phyloP scores from a whole-genome alignment of 1,140 invertebrate genomes.

The Listronotus oregonensis region DNA sequence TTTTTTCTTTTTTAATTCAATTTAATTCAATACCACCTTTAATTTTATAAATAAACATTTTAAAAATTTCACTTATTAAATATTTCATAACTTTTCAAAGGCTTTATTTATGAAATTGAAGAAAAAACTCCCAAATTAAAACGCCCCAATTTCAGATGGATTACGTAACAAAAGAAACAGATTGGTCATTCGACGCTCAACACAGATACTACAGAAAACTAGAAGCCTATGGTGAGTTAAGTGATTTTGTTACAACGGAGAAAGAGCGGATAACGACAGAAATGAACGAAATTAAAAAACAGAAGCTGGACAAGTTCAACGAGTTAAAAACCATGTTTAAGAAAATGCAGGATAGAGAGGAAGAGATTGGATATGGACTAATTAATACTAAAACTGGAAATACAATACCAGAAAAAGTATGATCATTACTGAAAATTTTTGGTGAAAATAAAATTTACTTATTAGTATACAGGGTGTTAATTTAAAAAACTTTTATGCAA shows the following conservation, averaged over 20 bases:
- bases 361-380: slow-evolving; percentile 24
- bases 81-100: too few species aligned
- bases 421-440: too few species aligned
- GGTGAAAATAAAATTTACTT: too few species aligned
- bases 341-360: slow-evolving; percentile 27
- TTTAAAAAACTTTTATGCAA: too few species aligned
- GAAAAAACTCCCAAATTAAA: background rate
- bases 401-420: slow-evolving; percentile 29
- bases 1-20: too few species aligned
- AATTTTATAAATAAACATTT: too few species aligned
- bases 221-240: slow-evolving; percentile 40
- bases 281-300: slow-evolving; percentile 32
- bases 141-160: slow-evolving; percentile 39
- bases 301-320: slow-evolving; percentile 22
- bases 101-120: too few species aligned
- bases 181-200: slow-evolving; percentile 39
- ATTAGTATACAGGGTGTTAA: too few species aligned
- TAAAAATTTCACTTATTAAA: too few species aligned
- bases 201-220: slow-evolving; percentile 43
- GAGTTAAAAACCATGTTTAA: slow-evolving; percentile 14
- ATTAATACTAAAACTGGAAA: slow-evolving; percentile 35
- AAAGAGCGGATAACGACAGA: slow-evolving; percentile 32
- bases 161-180: slow-evolving; percentile 42
- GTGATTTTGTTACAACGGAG: slow-evolving; percentile 23
- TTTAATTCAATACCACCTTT: too few species aligned